A percentile compares a stretch with the other conserved stretches of the same genome.
Conservation (phyloP, 2,797 vertebrate genomes). For the Pangasius mekongensis region DNA sequence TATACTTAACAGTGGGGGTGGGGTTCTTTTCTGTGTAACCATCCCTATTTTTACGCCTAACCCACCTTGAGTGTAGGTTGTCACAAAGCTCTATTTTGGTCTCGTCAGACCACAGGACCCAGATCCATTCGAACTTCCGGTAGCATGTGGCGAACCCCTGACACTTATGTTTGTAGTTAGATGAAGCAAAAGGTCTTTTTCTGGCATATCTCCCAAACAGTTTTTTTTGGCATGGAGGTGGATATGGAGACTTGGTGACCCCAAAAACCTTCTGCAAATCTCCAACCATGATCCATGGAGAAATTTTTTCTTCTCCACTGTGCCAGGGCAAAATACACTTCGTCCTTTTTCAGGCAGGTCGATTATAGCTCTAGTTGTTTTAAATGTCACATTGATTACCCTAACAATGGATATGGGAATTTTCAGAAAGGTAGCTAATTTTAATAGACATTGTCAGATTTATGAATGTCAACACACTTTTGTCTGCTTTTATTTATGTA, state of each 20-base stretch:
- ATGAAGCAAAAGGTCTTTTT: neutral
- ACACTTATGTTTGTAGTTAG: neutral
- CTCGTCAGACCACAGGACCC: neutral
- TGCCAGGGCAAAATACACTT: neutral
- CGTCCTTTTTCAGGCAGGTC: neutral
- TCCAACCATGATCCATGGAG: neutral
- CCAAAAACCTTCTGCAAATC: neutral
- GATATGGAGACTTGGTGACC: neutral
- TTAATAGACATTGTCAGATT: neutral
- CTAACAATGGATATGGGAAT: neutral
- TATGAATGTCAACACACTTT: neutral
- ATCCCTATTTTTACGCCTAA: neutral
- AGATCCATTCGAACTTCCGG: neutral
- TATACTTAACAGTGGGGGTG: neutral
- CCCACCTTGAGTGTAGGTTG: neutral
- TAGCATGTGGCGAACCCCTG: neutral
- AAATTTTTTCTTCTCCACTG: neutral
- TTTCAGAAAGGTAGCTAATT: neutral
- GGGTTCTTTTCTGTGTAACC: neutral
- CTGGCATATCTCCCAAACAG: neutral
- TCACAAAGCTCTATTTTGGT: neutral
- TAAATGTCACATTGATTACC: neutral
- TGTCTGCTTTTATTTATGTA: neutral
- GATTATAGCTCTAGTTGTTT: neutral
- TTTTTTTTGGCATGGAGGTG: neutral